Base-by-base conservation (phyloP, 2,797 vertebrate species). In the Lithobates sylvaticus region DNA sequence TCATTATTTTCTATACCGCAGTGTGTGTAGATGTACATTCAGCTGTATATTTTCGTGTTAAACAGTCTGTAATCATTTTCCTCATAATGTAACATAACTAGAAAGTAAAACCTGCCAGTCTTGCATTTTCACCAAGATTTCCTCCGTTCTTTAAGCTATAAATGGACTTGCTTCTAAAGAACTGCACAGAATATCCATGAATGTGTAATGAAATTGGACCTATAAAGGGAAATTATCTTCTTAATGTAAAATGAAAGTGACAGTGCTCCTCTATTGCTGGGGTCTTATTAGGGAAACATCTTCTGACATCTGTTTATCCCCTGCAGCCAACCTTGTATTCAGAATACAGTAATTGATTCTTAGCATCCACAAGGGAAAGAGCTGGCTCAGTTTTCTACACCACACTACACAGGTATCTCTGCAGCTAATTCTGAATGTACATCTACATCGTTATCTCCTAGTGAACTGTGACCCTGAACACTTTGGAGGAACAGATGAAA, bases 331-430 rank as follows among this genome's bases (percentile, higher is more conserved):
- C 94, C 95, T 96, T 95, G 95, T 96, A 95, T 96, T 94, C 92
- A 95, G 96, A 97, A 96, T 95, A 94, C 91, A 94, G 95, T 98
- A 97, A 98, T 98, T 97, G 97, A 98, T 97, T 97, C 96, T 91
- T 93, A 94, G 93, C 94, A 93, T 95, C 95, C 96, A 94, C 94
- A 95, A 92, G 97, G 96, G 96, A 96, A 93, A 93, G 93, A 89
- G 94, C 94, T 95, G 92, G 88, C 92, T 95, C 94, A 94, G 91
- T 95, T 94, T 94, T 94, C 93, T 94, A 94, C 92, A 94, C 94
- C 89, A 73, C 92, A 91, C 93, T 93, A 93, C 94, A 95, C 93
- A 95, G 95, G 94, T 95, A 95, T 92, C 94, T 93, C 91, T 89
- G 95, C 93, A 94, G 93, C 94, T 95, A 93, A 95, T 96, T 95